These are phyloP conservation scores for Drosophila santomea DNA, from an alignment of 1,140 invertebrate species.

Conservation along the genomic window DNA sequence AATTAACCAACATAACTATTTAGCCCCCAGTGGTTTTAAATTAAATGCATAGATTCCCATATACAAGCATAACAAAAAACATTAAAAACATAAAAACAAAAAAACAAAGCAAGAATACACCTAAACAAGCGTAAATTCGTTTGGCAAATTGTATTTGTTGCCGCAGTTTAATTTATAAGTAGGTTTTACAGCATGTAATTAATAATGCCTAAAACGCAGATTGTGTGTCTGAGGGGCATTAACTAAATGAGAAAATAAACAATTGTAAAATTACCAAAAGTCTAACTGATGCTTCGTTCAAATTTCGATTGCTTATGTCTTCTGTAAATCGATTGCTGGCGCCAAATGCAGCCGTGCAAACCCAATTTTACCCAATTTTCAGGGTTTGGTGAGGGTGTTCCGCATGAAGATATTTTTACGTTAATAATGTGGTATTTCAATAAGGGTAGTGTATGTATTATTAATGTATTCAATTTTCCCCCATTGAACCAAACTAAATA, in stretches of 20 bases:
- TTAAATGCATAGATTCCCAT: constrained; percentile 32
- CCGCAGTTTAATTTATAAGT: constrained; percentile 78
- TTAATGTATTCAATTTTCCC: no score
- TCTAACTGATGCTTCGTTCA: neutral
- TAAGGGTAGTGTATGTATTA: no score
- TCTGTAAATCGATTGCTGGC: neutral
- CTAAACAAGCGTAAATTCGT: constrained; percentile 41
- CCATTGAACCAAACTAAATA: no score
- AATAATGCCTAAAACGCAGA: constrained; percentile 60
- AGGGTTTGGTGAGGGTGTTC: no score
- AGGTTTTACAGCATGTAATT: constrained; percentile 81
- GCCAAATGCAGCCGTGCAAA: neutral
- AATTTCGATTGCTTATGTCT: neutral
- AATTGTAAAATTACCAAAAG: constrained; percentile 61
- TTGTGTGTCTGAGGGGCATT: constrained; percentile 60
- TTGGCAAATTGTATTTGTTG: constrained; percentile 63
- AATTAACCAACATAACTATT: constrained; percentile 30
- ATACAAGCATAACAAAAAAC: constrained; percentile 35
- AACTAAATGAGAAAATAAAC: constrained; percentile 66
- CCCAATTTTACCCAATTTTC: neutral
- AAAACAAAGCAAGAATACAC: constrained; percentile 30
- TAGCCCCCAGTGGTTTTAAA: constrained; percentile 54
- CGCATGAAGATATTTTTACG: no score
- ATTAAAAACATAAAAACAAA: constrained; percentile 21
- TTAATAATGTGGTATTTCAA: no score